These are phyloP conservation scores for Pseudopipra pipra DNA, from an alignment of 2,113 vertebrate genomes.

Conservation along the genomic window DNA sequence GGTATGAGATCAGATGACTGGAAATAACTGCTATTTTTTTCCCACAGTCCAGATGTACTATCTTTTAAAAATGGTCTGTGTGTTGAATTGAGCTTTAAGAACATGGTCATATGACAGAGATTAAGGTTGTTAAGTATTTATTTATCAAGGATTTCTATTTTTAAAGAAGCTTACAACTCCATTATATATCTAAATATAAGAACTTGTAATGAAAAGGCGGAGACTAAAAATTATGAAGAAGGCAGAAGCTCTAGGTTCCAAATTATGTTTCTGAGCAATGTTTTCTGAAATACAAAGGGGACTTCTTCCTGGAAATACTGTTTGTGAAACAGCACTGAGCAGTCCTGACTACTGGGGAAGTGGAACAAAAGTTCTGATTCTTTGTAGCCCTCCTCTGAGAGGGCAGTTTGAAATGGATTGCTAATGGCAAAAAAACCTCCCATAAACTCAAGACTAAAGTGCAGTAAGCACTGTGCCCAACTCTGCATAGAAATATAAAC, in stretches of 20 bases:
- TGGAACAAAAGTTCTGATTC: background rate
- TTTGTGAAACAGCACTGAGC: conserved; percentile 27
- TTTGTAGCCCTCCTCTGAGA: background rate
- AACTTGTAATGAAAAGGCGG: conserved; percentile 20
- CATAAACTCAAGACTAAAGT: background rate
- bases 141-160: conserved; percentile 47
- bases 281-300: conserved; percentile 40
- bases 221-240: conserved; percentile 7
- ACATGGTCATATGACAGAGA: conserved; percentile 31
- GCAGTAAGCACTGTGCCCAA: background rate
- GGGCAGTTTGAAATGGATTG: background rate
- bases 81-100: conserved; percentile 15
- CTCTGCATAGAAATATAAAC: background rate
- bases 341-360: background rate
- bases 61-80: background rate
- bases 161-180: conserved; percentile 48
- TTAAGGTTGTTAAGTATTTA: conserved; percentile 48
- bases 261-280: conserved; percentile 29
- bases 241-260: conserved; percentile 4
- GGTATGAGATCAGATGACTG: background rate
- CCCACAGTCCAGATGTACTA: background rate
- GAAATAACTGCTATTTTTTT: conserved; percentile 13
- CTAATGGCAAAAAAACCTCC: background rate
- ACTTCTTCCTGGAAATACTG: conserved; percentile 28
- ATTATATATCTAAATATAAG: conserved; percentile 35